These are phyloP conservation scores for Dione juno DNA, from an alignment of 2,888 invertebrate genomes.

Conservation along the genomic window DNA sequence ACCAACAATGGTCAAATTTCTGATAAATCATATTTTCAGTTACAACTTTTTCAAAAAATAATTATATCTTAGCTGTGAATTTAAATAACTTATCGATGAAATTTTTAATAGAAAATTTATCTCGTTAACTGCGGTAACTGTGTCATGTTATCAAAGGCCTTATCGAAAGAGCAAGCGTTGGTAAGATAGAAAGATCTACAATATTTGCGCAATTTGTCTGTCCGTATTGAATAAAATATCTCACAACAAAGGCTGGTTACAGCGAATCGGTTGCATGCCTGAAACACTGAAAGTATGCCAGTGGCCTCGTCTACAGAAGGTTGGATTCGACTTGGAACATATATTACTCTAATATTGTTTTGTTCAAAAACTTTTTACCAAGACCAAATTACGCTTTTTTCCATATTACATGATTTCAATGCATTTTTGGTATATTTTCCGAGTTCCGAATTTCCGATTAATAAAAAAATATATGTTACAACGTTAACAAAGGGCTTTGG, in stretches of 20 bases:
- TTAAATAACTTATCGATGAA: background rate
- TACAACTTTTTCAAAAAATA: background rate
- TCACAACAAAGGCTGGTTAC: slow-evolving; percentile 42
- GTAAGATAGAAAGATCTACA: slow-evolving; percentile 13
- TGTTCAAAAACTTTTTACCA: background rate
- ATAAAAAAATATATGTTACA: too few species aligned
- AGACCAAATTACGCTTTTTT: too few species aligned
- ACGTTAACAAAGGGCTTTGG: too few species aligned
- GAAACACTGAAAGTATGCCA: slow-evolving; percentile 66
- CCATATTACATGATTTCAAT: too few species aligned
- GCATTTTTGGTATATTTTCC: too few species aligned
- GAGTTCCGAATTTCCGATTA: too few species aligned
- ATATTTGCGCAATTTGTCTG: slow-evolving; percentile 29
- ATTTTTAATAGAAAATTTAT: slow-evolving; percentile 21
- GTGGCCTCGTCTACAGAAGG: slow-evolving; percentile 54
- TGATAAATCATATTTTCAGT: background rate
- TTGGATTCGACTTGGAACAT: slow-evolving; percentile 46
- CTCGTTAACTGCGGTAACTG: slow-evolving; percentile 5
- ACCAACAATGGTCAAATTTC: slow-evolving; percentile 1
- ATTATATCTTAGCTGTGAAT: background rate
- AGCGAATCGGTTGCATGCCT: slow-evolving; percentile 53
- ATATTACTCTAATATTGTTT: background rate
- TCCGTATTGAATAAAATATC: slow-evolving; percentile 32
- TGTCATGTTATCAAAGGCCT: slow-evolving; percentile 15
- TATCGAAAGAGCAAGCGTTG: slow-evolving; percentile 1